phyloP scores from a whole-genome alignment of 2,888 invertebrate species.

The Patella ulyssiponensis region DNA sequence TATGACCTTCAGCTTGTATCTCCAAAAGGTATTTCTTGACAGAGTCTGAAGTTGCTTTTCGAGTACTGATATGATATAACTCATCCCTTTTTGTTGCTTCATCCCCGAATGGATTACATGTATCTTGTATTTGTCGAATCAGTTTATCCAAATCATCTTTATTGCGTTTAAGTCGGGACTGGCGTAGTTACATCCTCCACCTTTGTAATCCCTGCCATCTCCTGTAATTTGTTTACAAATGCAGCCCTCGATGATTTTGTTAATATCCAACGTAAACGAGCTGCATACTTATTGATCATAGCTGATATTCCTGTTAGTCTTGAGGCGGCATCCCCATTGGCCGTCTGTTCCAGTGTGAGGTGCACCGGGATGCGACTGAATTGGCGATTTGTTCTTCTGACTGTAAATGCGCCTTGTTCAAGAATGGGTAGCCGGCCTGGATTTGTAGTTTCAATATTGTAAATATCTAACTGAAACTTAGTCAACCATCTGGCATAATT shows the following conservation, averaged over 20 bases:
- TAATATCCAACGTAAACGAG: background rate
- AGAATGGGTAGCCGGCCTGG: background rate
- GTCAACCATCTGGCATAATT: no score
- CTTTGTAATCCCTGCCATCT: background rate
- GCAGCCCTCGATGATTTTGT: background rate
- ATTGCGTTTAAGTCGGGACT: background rate
- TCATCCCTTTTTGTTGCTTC: background rate
- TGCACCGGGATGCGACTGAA: background rate
- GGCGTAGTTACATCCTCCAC: background rate
- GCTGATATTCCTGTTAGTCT: no score
- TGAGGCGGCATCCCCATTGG: background rate
- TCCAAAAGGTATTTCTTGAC: background rate
- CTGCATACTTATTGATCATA: background rate
- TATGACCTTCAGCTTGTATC: background rate
- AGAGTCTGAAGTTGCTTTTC: background rate
- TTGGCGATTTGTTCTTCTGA: background rate
- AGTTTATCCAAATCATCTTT: background rate
- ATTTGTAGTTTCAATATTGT: constrained; percentile 30
- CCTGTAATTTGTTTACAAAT: background rate
- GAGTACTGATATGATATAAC: background rate
- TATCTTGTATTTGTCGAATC: background rate
- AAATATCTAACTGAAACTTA: constrained; percentile 37
- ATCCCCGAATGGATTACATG: background rate
- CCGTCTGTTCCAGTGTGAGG: background rate
- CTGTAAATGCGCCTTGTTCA: background rate